A percentile compares a stretch with the other conserved stretches of the same genome.
Conservation (phyloP, 2,113 vertebrate species). For the Pontoporia blainvillei region DNA sequence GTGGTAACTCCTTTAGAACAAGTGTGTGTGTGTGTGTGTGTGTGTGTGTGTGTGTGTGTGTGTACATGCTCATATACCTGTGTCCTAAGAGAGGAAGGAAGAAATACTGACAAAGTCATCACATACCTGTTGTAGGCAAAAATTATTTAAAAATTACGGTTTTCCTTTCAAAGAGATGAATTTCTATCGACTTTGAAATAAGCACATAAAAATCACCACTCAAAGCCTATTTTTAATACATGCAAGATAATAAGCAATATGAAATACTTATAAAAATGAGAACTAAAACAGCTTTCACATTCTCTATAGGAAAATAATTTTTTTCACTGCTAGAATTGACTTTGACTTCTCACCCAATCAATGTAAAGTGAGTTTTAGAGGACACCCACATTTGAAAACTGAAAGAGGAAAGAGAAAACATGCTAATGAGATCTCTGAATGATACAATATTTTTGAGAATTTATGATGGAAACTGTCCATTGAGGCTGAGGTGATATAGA, state of each 20-base stretch:
- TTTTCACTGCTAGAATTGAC: not conserved
- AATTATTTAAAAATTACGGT: not conserved
- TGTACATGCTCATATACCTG: rapidly evolving
- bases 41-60: no score
- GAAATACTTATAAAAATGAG: not conserved
- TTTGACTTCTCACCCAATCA: not conserved
- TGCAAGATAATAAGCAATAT: not conserved
- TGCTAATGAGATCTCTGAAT: not conserved
- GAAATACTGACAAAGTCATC: not conserved
- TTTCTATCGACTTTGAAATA: not conserved
- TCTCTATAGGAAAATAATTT: not conserved
- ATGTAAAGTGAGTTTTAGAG: not conserved
- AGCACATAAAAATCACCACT: not conserved
- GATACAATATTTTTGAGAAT: not conserved
- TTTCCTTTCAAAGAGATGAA: not conserved
- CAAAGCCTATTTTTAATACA: not conserved
- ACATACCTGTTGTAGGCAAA: not conserved
- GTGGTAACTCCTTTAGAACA: not conserved
- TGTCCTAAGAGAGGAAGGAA: not conserved
- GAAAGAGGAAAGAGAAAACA: not conserved
- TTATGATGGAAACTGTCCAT: not conserved
- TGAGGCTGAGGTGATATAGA: not conserved
- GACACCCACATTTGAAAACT: not conserved
- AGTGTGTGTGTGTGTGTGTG: not conserved
- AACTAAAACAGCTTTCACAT: not conserved